Evolutionary conservation across 2,797 vertebrate species (phyloP), one percentile per base, ranked within the genome.

Genomic region (Crenuchus spilurus): DNA sequence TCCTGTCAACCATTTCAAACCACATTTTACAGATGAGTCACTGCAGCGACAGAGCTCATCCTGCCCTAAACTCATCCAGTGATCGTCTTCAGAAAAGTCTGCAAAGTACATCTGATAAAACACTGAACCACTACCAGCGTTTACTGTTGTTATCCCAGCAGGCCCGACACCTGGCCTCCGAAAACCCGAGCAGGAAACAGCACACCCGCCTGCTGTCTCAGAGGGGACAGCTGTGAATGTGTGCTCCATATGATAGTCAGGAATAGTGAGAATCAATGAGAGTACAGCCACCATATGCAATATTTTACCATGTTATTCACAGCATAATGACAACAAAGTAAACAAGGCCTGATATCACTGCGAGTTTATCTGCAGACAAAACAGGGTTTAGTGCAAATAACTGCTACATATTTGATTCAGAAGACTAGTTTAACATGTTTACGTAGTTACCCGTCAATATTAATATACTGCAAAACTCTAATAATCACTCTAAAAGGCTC

Each of bases 1-100:
- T 93, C 90, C 85, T 89, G 82, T 80, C 85, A 84, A 85, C 91
- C 75, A 72, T 74, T 86, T 57, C 74, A 91, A 89, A 93, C 88
- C 88, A 87, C 87, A 82, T 76, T 89, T 83, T 84, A 83, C 76
- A 83, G 30, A 30, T 22, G n/a, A 67, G 69, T 63, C 72, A 14
- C 49, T 28, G 22, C 37, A 35, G 37, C 22, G 16, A 5, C 13
- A 67, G 39, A 13, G n/a, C 16, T 54, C 63, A 57, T 39, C 13
- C 11, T 31, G 6, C 28, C 7, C 31, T 35, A 63, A 35, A 16
- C 35, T 20, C 37, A 8, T n/a, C n/a, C 13, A 60, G 31, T 2
- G 0, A 7, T 37, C 20, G n/a, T 44, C 4, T 37, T 24, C 37
- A 60, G 20, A n/a, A 67, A 60, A 54, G 6, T 3, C 0, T 30